Base-by-base conservation (phyloP, 2,888 invertebrate genomes). In the Margaritifera margaritifera region DNA sequence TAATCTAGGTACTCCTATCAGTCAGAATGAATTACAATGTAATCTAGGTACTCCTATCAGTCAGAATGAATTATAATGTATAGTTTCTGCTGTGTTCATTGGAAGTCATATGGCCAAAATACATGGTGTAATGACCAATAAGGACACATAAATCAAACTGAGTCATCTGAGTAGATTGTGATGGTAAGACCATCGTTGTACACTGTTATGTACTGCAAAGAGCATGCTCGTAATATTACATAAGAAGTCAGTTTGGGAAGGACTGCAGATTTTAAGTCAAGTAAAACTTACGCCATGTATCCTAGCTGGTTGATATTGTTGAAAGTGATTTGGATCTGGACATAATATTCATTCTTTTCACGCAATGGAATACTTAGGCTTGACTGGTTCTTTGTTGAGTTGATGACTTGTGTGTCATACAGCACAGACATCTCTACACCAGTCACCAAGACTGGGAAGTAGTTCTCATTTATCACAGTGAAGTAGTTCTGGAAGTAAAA, bases 391-490 rank as follows among this genome's bases (percentile, higher is more conserved):
- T 62, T 70, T 5, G 79, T 73, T 15, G 74, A 65, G 8, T 79
- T 73, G 15, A 86, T 70, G n/a, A 84, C 74, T 62, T 82, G 81
- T 42, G 81, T 80, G 50, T 85, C 82, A 69, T 84, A 85, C 53
- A 85, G 64, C 3, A 84, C 80, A 11, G 78, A 65, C 81, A 87
- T 82, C 24, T 76, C 72, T 8, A 80, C 78, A 25, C 78, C 82
- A 2, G 80, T 80, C 24, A 89, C 80, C 61, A 75, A 77, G n/a
- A 90, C 84, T 6, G 85, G 71, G 63, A 88, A 84, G 78, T 86
- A 90, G 78, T 90, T 90, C 62, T 81, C 77, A 75, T 89, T 90
- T 19, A 85, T 83, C 51, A 90, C 80, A 75, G 89, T 89, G 68
- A 88, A 85, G n/a, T 69, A 68, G 76, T 90, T 89, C 90, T 90